Conservation (phyloP, 2,113 vertebrate genomes). For the Periophthalmodon schlosseri region DNA sequence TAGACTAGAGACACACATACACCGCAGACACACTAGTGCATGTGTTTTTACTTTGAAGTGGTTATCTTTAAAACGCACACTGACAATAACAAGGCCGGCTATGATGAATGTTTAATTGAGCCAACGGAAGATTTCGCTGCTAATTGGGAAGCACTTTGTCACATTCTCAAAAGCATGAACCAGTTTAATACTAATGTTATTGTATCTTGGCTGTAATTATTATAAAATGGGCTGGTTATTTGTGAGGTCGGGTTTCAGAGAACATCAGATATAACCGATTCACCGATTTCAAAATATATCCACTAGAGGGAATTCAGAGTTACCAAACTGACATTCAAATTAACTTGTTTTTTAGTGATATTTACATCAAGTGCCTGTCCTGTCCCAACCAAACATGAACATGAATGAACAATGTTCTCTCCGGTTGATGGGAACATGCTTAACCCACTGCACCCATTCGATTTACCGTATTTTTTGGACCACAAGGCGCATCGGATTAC, state of each 20-base stretch:
- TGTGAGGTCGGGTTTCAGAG: not conserved
- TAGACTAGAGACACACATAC: slow-evolving; percentile 11
- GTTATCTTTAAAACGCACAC: slow-evolving; percentile 12
- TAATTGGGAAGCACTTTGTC: slow-evolving; percentile 47
- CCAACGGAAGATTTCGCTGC: slow-evolving; percentile 4
- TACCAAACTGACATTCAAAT: no score
- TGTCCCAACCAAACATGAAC: not conserved
- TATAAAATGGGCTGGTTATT: slow-evolving; percentile 23
- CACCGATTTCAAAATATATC: no score
- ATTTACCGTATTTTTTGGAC: not conserved
- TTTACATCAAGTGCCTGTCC: not conserved
- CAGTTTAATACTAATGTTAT: slow-evolving; percentile 27
- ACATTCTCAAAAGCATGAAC: slow-evolving; percentile 35
- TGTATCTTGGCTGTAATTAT: slow-evolving; percentile 15
- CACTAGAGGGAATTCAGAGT: no score
- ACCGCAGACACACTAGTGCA: slow-evolving; percentile 9
- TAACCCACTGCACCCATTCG: not conserved
- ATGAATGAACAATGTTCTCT: not conserved
- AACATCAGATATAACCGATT: no score
- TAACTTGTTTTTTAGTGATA: not conserved
- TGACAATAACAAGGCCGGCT: slow-evolving; percentile 23
- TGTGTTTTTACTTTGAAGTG: slow-evolving; percentile 20
- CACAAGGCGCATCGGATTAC: no score
- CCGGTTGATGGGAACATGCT: not conserved
- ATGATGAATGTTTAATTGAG: slow-evolving; percentile 50